Evolutionary conservation across 2,797 vertebrate species (phyloP), one percentile per base, ranked within the genome.

Genomic region (Siniperca scherzeri): DNA sequence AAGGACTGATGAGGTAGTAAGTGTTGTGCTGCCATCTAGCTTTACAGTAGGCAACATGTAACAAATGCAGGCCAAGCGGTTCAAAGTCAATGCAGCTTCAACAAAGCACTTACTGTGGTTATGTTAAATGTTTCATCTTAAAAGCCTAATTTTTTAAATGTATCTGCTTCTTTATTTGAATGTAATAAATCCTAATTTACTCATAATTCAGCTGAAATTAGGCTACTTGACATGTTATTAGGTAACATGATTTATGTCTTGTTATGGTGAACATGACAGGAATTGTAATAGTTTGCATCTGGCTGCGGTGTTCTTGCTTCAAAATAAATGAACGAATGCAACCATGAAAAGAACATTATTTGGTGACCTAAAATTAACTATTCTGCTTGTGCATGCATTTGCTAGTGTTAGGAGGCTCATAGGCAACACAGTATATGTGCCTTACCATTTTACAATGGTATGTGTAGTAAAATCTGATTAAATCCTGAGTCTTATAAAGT

Each of bases 1-100:
- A 77, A 46, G 38, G n/a, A 71, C 1, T 17, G 69, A 62, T 11
- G 46, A 52, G 25, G 3, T 36, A 27, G 69, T 52, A 0, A 83
- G 91, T n/a, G 79, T 9, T 90, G 53, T 93, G 88, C 93, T 92
- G 93, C 92, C 93, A 91, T 86, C 93, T 94, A 94, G 91, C 87
- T 87, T 87, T 40, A 52, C 42, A 75, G 22, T 3, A 0, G 57
- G 67, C 42, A 22, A 74, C 59, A 36, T 81, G 53, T 69, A 62
- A 17, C 27, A 36, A 59, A 65, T 6, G 9, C 42, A 68, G 38
- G 38, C 33, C 40, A 10, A 55, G 38, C 2, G 3, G 13, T 57
- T 71, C 0, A 36, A 33, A 65, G 40, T 14, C 16, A 66, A 46
- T 55, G 40, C 22, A 44, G 60, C 14, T 42, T 56, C 50, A 80